Percentiles rank a stretch among this genome's conserved stretches.
Evolutionary conservation across 2,797 vertebrate genomes (phyloP).

Genomic region (Danio jaintianensis): DNA sequence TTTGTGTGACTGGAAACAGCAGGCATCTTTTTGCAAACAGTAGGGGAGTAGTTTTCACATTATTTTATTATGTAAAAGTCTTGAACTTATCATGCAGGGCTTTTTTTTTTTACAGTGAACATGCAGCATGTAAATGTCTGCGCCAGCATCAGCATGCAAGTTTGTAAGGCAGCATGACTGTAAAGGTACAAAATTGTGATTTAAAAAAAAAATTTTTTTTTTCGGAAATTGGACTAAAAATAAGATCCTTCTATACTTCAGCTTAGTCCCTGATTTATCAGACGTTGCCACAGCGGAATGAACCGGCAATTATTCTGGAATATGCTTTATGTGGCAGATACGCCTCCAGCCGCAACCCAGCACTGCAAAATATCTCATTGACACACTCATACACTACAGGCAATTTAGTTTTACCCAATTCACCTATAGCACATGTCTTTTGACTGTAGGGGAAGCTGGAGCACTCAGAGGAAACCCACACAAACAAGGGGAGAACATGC

Average conservation of each 20-base stretch:
- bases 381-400: too few relatives aligned
- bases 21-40: not conserved
- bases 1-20: not conserved
- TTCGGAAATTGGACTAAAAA: not conserved
- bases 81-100: not conserved
- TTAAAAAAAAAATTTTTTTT: not conserved
- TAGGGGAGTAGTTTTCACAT: not conserved
- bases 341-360: too few relatives aligned
- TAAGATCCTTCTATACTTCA: too few relatives aligned
- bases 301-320: too few relatives aligned
- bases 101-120: not conserved
- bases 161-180: not conserved
- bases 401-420: too few relatives aligned
- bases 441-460: too few relatives aligned
- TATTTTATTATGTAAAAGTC: not conserved
- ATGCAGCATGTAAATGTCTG: not conserved
- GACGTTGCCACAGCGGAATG: too few relatives aligned
- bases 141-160: not conserved
- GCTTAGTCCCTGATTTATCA: too few relatives aligned
- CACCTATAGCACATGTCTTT: too few relatives aligned
- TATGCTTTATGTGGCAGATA: too few relatives aligned
- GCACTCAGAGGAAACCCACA: too few relatives aligned
- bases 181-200: not conserved
- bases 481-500: too few relatives aligned
- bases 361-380: not conserved